Evolutionary conservation across 2,888 invertebrate genomes (phyloP).

Genomic region (Harpagoxenus sublaevis): DNA sequence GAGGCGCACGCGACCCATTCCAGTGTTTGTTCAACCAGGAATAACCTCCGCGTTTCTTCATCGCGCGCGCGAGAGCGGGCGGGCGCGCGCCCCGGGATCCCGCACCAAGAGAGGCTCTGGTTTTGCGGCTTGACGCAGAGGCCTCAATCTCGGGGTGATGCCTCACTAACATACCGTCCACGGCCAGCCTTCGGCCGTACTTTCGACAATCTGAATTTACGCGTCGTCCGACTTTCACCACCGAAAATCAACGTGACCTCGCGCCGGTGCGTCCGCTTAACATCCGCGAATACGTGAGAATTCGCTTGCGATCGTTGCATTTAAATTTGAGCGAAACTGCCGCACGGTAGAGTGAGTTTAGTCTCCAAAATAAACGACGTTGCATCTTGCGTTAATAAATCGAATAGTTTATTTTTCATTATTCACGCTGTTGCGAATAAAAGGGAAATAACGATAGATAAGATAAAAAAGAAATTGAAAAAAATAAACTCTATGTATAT

Average conservation of each 20-base stretch:
- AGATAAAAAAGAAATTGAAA: not conserved
- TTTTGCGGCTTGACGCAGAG: slow-evolving; percentile 83
- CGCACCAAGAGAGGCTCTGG: slow-evolving; percentile 77
- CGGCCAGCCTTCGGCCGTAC: slow-evolving; percentile 17
- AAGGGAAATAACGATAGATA: not conserved
- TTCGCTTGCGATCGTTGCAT: not conserved
- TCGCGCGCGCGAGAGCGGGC: slow-evolving; percentile 73
- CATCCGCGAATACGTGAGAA: not conserved
- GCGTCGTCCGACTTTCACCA: not conserved
- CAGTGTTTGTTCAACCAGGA: slow-evolving; percentile 86
- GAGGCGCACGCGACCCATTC: slow-evolving; percentile 86
- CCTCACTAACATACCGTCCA: slow-evolving; percentile 68
- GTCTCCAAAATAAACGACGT: not conserved
- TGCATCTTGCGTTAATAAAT: not conserved
- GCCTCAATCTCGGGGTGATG: slow-evolving; percentile 72
- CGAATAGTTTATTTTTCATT: slow-evolving; percentile 4
- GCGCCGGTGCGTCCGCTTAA: not conserved
- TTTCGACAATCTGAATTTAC: slow-evolving; percentile 12
- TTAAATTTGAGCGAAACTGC: not conserved
- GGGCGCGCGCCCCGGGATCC: slow-evolving; percentile 67
- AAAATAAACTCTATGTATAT: not conserved
- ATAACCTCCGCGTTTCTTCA: slow-evolving; percentile 85
- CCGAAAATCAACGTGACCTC: not conserved
- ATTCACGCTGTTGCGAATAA: not conserved
- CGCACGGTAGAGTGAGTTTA: not conserved